Evolutionary conservation across 2,888 invertebrate genomes (phyloP), one percentile per base, ranked within the genome.

Genomic region (Patella caerulea): DNA sequence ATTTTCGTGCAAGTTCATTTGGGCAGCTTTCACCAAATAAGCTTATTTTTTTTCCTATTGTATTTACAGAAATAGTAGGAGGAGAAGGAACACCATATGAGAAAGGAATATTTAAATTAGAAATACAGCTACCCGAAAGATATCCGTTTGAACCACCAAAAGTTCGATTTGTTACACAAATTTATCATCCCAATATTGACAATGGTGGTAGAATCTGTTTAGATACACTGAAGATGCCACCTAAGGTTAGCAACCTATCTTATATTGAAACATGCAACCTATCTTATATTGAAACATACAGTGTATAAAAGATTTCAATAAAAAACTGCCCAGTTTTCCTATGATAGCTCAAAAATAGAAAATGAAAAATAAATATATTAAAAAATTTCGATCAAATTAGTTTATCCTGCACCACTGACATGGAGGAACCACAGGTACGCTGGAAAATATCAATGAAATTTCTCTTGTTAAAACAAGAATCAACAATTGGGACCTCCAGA

Each of bases 181-280:
- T 97, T 0, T 97, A 96, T 91, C 97, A 97, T 92, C 97, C 97
- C 0, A 97, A 97, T 88, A 95, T 97, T 84, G 97, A 97, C 89
- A 92, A 93, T 91, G 94, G 93, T 85, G 97, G 97, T 3, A 93
- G 96, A 78, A 97, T 97, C 82, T 97, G 97, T 89, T 93, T 97
- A 92, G 96, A 96, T 90, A 93, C 96, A 86, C 92, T 97, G 24
- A 96, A 96, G 92, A 95, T 96, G 94, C 96, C 96, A 5, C 96
- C 97, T 0, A 94, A 94, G 86, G 97, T 96, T 79, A 34, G 71
- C 53, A 45, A 45, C 45, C 9, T 5, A 34, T 34, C 5, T 34
- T 34, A 34, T 34, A 34, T 34, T 3, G 2, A 34, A 34, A 34
- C 3, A 34, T 34, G 34, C 34, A n/a, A n/a, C n/a, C n/a, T n/a